These are phyloP conservation scores for Gavia stellata DNA, from an alignment of 2,113 vertebrate species.

Conservation along the genomic window DNA sequence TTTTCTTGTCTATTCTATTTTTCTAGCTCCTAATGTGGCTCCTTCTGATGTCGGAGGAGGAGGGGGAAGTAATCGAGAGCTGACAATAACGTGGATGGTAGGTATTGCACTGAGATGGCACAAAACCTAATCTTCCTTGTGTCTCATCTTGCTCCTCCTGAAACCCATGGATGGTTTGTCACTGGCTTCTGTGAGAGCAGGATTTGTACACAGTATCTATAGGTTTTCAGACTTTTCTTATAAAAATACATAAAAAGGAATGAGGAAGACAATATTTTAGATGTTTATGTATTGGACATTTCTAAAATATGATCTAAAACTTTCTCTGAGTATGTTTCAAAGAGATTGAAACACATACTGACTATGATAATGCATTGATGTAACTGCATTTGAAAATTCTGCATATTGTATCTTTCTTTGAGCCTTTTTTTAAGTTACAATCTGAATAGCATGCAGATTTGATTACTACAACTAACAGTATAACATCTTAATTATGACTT, in stretches of 20 bases:
- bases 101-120: slow-evolving; percentile 1
- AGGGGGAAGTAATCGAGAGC: slow-evolving; percentile 87
- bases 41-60: slow-evolving; percentile 92
- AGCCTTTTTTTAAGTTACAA: not conserved
- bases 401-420: not conserved
- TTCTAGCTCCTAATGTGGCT: slow-evolving; percentile 91
- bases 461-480: not conserved
- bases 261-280: not conserved
- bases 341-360: not conserved
- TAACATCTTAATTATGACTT: not conserved
- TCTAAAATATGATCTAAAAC: not conserved
- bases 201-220: not conserved
- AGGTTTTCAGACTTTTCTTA: not conserved
- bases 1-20: slow-evolving; percentile 44
- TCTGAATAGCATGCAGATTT: not conserved
- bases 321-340: not conserved
- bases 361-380: not conserved
- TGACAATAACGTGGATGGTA: slow-evolving; percentile 97
- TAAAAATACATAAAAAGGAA: not conserved
- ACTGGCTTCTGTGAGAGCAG: not conserved
- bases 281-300: not conserved
- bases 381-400: not conserved
- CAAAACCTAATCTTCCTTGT: not conserved
- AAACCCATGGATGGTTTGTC: not conserved
- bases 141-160: not conserved